Percentiles rank a stretch among this genome's conserved stretches.
phyloP scores from a whole-genome alignment of 2,888 invertebrate species.

The Iselma pallidipennis region DNA sequence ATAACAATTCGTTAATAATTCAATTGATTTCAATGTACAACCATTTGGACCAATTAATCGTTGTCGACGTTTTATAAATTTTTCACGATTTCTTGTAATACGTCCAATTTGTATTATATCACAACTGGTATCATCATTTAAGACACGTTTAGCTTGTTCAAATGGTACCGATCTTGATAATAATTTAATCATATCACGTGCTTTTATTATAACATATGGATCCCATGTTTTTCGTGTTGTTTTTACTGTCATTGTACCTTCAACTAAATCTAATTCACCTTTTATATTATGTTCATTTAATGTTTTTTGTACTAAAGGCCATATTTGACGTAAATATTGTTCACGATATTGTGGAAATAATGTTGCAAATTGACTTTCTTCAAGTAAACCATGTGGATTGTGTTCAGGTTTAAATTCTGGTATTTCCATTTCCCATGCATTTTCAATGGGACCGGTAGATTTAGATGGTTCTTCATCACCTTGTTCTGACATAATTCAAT shows the following conservation, averaged over 20 bases:
- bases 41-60: conserved; percentile 96
- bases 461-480: conserved; percentile 50
- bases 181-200: conserved; percentile 93
- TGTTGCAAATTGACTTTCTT: conserved; percentile 96
- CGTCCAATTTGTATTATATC: conserved; percentile 97
- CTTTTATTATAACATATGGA: conserved; percentile 95
- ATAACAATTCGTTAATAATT: conserved; percentile 94
- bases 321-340: conserved; percentile 91
- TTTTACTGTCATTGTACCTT: conserved; percentile 92
- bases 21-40: conserved; percentile 96
- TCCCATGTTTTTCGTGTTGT: conserved; percentile 99
- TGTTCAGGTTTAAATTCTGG: conserved; percentile 86
- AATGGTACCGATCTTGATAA: conserved; percentile 95
- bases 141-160: conserved; percentile 87
- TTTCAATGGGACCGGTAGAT: conserved; percentile 68
- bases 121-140: conserved; percentile 88
- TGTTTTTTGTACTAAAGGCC: conserved; percentile 91
- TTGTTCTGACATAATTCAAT: conserved; percentile 33
- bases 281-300: conserved; percentile 78
- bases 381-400: conserved; percentile 84
- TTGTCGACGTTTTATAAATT: conserved; percentile 93
- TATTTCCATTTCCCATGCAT: conserved; percentile 86
- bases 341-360: conserved; percentile 98
- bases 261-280: conserved; percentile 89
- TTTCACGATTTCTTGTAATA: conserved; percentile 86